Percentiles rank a stretch among this genome's conserved stretches.
phyloP scores from a whole-genome alignment of 2,888 invertebrate species.

The Ophion costatus region DNA sequence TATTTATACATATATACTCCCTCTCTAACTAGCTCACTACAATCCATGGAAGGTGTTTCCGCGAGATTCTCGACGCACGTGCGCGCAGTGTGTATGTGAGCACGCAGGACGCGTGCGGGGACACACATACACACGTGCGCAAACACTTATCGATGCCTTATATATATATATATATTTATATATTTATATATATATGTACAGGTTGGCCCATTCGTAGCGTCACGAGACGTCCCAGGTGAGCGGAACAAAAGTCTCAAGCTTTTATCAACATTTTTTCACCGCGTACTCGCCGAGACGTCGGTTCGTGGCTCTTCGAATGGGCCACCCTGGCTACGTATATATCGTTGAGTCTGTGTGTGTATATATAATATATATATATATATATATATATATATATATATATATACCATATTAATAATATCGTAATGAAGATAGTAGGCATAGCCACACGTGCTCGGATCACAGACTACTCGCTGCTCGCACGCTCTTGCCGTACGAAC shows the following conservation, averaged over 20 bases:
- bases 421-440: constrained; percentile 83
- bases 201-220: neutral
- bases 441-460: constrained; percentile 83
- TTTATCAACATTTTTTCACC: neutral
- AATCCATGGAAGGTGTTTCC: constrained; percentile 74
- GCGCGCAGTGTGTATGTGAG: neutral
- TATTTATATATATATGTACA: constrained; percentile 55
- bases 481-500: constrained; percentile 78
- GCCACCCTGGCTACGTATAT: neutral
- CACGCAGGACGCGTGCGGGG: neutral
- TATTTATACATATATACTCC: constrained; percentile 79
- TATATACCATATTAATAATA: constrained; percentile 79
- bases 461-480: constrained; percentile 83
- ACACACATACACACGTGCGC: neutral
- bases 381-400: constrained; percentile 76
- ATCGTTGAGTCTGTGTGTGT: neutral
- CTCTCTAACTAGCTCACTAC: constrained; percentile 80
- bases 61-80: constrained; percentile 58
- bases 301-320: neutral
- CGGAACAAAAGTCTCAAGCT: neutral
- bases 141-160: constrained; percentile 35
- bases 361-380: constrained; percentile 58
- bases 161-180: constrained; percentile 55
- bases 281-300: neutral
- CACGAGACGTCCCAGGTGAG: neutral